Evolutionary conservation across 1,140 invertebrate species (phyloP), one percentile per base, ranked within the genome.

Genomic region (Agrypnia vestita): DNA sequence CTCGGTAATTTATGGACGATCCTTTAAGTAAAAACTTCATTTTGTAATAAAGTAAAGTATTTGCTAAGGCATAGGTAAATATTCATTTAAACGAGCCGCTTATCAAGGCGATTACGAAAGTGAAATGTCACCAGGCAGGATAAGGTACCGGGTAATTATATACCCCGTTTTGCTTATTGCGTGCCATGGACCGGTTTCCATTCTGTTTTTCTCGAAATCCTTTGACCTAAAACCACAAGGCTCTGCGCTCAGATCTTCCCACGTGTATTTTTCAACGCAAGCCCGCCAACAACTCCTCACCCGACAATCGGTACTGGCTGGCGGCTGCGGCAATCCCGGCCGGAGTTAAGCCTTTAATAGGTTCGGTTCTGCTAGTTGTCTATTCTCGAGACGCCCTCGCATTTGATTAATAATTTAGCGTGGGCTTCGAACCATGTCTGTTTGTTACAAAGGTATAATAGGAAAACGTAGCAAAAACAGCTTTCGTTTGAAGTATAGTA

Each of bases 151-250:
- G 25, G 25, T 35, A 35, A 35, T 35, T 35, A 35, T 35, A 59
- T 43, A 35, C 25, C 35, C 61, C 8, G 19, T 64, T 64, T 43
- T n/a, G 21, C 35, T 64, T 13, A 25, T 64, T 64, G 17, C n/a
- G 8, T 51, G 11, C 8, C 8, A 3, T 1, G 47, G 47, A 71
- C 67, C 46, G 67, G 67, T 71, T 71, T 53, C 13, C 10, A 25
- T 25, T 11, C 44, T 67, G 44, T 71, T 71, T 21, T 51, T 51
- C 17, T 74, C 51, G 51, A 55, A 10, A 17, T 74, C 72, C 72
- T 74, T 74, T 74, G 72, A 74, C 72, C 72, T 59, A 55, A 74
- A 56, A 74, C 15, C 72, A 13, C 35, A 44, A 59, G 53, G 72
- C n/a, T 74, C 25, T 15, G 1, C 11, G 47, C 47, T n/a, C 3